Conservation (phyloP, 2,888 invertebrate species). For the Metellina segmentata region DNA sequence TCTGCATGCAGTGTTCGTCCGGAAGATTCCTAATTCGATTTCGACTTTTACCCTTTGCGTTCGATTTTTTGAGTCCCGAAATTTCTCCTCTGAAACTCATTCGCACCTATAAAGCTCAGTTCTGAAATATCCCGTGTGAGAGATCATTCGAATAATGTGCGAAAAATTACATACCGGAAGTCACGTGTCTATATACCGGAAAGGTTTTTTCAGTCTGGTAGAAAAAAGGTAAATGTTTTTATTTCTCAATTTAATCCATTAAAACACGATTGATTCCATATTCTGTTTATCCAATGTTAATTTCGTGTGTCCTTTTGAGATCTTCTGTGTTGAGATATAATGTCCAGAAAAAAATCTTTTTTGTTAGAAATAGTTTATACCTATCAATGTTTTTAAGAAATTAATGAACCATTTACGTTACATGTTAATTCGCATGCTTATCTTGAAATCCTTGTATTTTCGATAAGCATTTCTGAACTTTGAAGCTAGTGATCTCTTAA, state of each 20-base stretch:
- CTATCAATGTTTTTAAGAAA: too few species aligned
- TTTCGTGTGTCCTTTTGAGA: background rate
- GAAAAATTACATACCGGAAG: slow-evolving; percentile 27
- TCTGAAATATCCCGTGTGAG: background rate
- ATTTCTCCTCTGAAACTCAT: slow-evolving; percentile 5
- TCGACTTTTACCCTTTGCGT: slow-evolving; percentile 19
- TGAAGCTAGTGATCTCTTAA: too few species aligned
- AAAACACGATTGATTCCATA: too few species aligned
- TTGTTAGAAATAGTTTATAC: too few species aligned
- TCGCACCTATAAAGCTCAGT: background rate
- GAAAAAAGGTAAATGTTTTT: slow-evolving; percentile 15
- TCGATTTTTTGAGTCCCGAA: slow-evolving; percentile 15
- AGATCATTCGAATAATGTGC: background rate
- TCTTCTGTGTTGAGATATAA: too few species aligned
- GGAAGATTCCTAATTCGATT: slow-evolving; percentile 26
- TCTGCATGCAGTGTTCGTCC: slow-evolving; percentile 17
- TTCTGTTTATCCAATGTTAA: background rate
- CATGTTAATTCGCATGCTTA: too few species aligned
- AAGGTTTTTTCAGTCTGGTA: background rate
- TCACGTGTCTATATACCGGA: slow-evolving; percentile 42
- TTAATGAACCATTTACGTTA: too few species aligned
- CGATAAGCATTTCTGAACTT: too few species aligned
- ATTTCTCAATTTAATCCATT: background rate
- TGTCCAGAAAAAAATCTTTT: too few species aligned
- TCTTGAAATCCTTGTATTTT: too few species aligned